Conservation (phyloP, 2,797 vertebrate genomes). For the Diglossa cyanea region DNA sequence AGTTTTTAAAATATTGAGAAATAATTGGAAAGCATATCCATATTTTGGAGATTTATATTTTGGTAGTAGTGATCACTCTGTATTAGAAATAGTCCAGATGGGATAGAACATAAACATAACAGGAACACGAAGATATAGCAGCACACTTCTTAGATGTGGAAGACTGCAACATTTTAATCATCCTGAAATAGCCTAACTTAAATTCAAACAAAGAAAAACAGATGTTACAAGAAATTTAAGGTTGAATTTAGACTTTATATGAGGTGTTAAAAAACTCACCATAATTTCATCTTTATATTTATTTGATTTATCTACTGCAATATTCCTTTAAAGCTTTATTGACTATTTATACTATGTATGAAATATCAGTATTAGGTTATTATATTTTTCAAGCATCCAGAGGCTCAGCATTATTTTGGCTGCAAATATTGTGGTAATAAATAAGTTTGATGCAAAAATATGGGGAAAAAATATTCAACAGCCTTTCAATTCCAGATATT, state of each 20-base stretch:
- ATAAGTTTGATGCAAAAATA: background rate
- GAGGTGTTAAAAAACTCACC: background rate
- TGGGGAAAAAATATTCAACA: background rate
- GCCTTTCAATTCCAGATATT: background rate
- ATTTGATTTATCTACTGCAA: background rate
- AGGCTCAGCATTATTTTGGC: background rate
- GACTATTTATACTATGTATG: background rate
- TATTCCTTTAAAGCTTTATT: background rate
- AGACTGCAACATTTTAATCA: background rate
- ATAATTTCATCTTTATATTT: background rate
- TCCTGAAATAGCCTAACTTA: background rate
- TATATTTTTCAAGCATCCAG: background rate
- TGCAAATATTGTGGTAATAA: background rate
- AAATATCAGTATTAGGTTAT: background rate
- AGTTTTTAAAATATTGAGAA: background rate
- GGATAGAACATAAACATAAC: background rate
- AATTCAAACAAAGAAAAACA: background rate
- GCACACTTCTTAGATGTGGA: background rate
- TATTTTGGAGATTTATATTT: background rate
- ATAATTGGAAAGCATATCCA: background rate
- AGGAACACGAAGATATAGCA: background rate
- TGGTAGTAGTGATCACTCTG: accelerated
- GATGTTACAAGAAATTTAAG: background rate
- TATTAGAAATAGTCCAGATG: background rate
- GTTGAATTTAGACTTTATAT: background rate